A percentile compares a stretch with the other conserved stretches of the same genome.
Evolutionary conservation across 2,797 vertebrate genomes (phyloP).

Genomic region (Phalanger gymnotis): DNA sequence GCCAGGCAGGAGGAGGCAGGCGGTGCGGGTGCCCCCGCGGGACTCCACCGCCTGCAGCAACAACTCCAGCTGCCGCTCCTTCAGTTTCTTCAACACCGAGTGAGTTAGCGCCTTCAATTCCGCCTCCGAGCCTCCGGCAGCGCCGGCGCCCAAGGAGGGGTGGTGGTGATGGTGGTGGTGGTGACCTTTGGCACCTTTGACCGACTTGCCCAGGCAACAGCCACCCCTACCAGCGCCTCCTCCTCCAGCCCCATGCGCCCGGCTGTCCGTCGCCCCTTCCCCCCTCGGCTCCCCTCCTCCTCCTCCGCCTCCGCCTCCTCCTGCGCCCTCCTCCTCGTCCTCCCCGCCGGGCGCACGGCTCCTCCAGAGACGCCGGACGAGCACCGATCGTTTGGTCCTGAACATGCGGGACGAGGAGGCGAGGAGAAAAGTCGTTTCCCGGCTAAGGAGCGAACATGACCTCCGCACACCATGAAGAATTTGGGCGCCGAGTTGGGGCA

Average conservation of each 20-base stretch:
- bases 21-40: slow-evolving; percentile 92
- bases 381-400: slow-evolving; percentile 99
- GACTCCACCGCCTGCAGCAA: slow-evolving; percentile 96
- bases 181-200: slow-evolving; percentile 89
- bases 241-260: slow-evolving; percentile 88
- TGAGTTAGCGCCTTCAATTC: slow-evolving; percentile 96
- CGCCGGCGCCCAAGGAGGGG: slow-evolving; percentile 72
- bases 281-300: slow-evolving; percentile 87
- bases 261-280: slow-evolving; percentile 87
- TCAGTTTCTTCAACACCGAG: slow-evolving; percentile 94
- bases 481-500: slow-evolving; percentile 94
- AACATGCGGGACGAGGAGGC: slow-evolving; percentile 96
- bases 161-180: slow-evolving; percentile 77
- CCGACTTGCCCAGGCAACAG: slow-evolving; percentile 94
- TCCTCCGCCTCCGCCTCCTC: slow-evolving; percentile 85
- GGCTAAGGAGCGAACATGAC: slow-evolving; percentile 98
- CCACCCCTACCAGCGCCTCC: slow-evolving; percentile 81
- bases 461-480: slow-evolving; percentile 99
- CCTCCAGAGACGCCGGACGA: slow-evolving; percentile 98
- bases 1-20: slow-evolving; percentile 93
- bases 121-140: slow-evolving; percentile 88
- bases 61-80: slow-evolving; percentile 96
- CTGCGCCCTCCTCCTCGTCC: slow-evolving; percentile 91
- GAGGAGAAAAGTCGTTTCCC: slow-evolving; percentile 90
- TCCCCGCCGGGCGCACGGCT: slow-evolving; percentile 95